Base-by-base conservation (phyloP, 2,797 vertebrate species). In the Melanotaenia boesemani region DNA sequence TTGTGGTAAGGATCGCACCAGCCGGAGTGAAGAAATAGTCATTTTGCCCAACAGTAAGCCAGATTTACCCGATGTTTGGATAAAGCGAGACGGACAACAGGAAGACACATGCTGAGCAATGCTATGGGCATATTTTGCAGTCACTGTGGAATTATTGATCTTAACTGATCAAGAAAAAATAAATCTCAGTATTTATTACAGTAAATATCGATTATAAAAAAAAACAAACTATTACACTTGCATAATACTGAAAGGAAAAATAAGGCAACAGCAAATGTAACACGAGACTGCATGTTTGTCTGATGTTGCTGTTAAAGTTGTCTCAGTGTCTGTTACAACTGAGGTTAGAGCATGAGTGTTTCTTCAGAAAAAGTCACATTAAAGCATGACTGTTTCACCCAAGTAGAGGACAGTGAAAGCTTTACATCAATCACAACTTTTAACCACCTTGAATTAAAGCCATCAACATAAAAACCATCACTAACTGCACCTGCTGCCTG, bases 11-110 rank as follows among this genome's bases (percentile, higher is more conserved):
- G 93, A 95, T 34, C 94, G 95, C 4, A 94, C 91, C 20, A 96
- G 95, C 48, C 88, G 95, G 77, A 95, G 89, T 48, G 95, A 94
- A 0, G 91, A 95, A 46, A 94, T 95, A 0, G 97, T 98, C 4
- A 95, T 99, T 81, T 67, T 99, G 70, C 98, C 98, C 9, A 99
- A 99, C 92, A 99, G 97, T 90, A 97, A 97, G 72, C 96, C 98
- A 41, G 97, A 97, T 82, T 89, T 99, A 88, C 98, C 98, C 0
- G 97, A 99, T 0, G 96, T 99, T 15, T 99, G 98, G 98, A 97
- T 99, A 84, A 99, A 97, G 88, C 95, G 98, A 88, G 93, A 90
- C 0, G 92, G 93, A 59, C 84, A 90, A 57, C 84, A 83, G 26
- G 95, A 95, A 44, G 93, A 94, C 36, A 75, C 81, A 26, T 93